Evolutionary conservation across 92 coral and sea anemone genomes (phyloP).

Genomic region (Palythoa heliodiscus): DNA sequence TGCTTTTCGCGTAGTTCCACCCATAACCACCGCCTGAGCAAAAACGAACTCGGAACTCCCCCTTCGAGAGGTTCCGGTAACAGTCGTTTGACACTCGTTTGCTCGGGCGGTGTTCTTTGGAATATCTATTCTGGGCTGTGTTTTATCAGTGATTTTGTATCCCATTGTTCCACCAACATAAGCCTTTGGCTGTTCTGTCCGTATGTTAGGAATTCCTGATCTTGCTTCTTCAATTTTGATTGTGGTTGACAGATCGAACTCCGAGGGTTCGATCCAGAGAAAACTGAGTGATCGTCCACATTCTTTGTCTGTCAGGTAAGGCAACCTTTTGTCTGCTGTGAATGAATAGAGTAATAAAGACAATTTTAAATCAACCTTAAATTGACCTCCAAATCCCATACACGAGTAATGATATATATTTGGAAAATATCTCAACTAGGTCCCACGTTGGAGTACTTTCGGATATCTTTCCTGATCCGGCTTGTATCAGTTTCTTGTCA

Average conservation of each 20-base stretch:
- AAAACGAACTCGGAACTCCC: neutral
- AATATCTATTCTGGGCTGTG: neutral
- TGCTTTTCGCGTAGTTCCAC: slow-evolving; percentile 16
- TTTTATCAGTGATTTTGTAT: neutral
- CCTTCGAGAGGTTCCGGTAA: neutral
- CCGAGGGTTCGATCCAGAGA: neutral
- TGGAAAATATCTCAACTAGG: no score
- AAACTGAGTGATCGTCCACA: neutral
- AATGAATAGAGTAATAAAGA: neutral
- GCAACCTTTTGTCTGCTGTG: neutral
- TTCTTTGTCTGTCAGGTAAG: neutral
- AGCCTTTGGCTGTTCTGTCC: neutral
- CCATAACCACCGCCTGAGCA: slow-evolving; percentile 5
- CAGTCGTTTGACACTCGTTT: neutral
- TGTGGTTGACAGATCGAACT: neutral
- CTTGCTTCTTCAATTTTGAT: neutral
- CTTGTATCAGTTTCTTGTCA: no score
- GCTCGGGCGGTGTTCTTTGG: neutral
- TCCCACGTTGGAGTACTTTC: no score
- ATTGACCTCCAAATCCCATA: no score
- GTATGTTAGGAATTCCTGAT: neutral
- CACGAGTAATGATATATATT: no score
- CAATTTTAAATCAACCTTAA: no score
- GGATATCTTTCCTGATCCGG: no score
- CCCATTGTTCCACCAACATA: neutral